phyloP scores from a whole-genome alignment of 2,888 invertebrate species.

The Aspidapion aeneum region DNA sequence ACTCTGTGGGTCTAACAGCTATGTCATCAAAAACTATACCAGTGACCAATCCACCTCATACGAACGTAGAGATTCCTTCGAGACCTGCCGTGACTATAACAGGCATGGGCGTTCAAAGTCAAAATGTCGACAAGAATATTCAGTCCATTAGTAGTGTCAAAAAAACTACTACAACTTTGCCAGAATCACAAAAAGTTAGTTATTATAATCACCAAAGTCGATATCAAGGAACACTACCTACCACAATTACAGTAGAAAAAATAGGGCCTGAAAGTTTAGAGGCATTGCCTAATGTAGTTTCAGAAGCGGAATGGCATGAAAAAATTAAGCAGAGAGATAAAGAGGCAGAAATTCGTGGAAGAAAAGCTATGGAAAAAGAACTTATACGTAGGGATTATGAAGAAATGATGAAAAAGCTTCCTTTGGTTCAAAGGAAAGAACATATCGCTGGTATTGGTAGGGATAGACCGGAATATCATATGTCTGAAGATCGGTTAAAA shows the following conservation, averaged over 20 bases:
- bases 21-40: background rate
- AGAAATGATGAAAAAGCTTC: conserved; percentile 49
- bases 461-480: conserved; percentile 45
- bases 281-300: conserved; percentile 33
- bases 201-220: conserved; percentile 52
- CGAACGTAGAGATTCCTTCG: conserved; percentile 28
- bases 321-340: conserved; percentile 37
- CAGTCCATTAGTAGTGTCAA: background rate
- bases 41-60: background rate
- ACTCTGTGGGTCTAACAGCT: background rate
- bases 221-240: conserved; percentile 40
- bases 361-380: conserved; percentile 51
- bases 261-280: conserved; percentile 37
- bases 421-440: conserved; percentile 44
- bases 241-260: conserved; percentile 41
- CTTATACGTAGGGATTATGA: conserved; percentile 51
- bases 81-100: conserved; percentile 33
- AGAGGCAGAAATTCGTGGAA: conserved; percentile 46
- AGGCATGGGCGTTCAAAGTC: too few species aligned
- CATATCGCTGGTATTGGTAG: conserved; percentile 38
- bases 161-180: background rate
- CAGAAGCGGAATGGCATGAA: conserved; percentile 36
- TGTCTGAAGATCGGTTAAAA: conserved; percentile 47
- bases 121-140: background rate
- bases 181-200: conserved; percentile 39